These are phyloP conservation scores for Platanista minor DNA, from an alignment of 2,113 vertebrate species.

Conservation along the genomic window DNA sequence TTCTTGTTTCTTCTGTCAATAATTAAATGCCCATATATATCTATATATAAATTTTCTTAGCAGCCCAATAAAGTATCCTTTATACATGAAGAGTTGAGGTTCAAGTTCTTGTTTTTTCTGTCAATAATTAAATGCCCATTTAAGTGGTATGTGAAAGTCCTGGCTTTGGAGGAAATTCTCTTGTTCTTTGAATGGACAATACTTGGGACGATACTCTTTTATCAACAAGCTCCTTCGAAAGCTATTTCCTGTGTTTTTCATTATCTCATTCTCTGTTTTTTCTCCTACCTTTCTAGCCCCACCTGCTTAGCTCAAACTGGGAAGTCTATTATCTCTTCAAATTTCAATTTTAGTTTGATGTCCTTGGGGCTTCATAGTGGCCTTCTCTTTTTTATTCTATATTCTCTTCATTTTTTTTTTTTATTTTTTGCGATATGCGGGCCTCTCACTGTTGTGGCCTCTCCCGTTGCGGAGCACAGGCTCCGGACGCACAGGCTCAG, in stretches of 20 bases:
- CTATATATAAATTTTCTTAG: neutral
- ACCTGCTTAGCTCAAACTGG: neutral
- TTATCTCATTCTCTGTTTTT: neutral
- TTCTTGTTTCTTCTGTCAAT: neutral
- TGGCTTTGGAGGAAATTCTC: neutral
- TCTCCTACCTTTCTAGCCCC: neutral
- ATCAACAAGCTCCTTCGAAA: neutral
- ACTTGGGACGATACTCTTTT: neutral
- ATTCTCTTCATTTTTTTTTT: too few species aligned
- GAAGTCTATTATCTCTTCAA: neutral
- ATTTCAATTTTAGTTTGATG: neutral
- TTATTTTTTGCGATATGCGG: too few species aligned
- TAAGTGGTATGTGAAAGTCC: neutral
- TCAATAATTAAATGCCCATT: neutral
- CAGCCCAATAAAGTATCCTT: neutral
- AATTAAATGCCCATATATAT: neutral
- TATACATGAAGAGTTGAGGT: neutral
- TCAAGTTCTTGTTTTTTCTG: neutral
- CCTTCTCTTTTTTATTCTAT: neutral
- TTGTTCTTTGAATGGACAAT: neutral
- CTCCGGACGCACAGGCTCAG: too few species aligned
- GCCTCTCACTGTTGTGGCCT: too few species aligned
- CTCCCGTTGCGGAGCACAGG: too few species aligned
- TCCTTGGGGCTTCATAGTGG: neutral
- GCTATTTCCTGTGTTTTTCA: neutral